Evolutionary conservation across 2,113 vertebrate species (phyloP), one percentile per base, ranked within the genome.

Genomic region (Scartelaos histophorus): DNA sequence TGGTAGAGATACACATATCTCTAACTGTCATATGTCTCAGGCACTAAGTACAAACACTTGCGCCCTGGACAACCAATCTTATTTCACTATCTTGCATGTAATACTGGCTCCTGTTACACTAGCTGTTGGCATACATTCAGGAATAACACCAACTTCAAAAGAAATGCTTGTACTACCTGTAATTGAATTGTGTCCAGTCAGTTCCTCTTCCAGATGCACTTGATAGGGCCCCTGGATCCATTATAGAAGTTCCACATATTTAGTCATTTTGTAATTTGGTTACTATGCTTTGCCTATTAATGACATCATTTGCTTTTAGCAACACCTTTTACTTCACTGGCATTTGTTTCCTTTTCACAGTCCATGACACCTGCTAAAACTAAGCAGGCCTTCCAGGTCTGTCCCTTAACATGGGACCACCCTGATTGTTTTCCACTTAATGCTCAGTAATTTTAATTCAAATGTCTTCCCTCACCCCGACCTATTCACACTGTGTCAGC

Each of bases 81-180:
- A 75, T 69, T 47, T 69, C 67, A 54, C 15, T 60, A 19, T 76
- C 45, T 71, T 47, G 29, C 4, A 29, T 29, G 29, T 29, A 29
- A 57, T 16, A 54, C 72, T 61, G 47, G 34, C 29, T 72, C 34
- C 51, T 56, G 71, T 35, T 13, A 34, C 74, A 70, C 71, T 78
- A 51, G 57, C 67, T 25, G 69, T 75, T 82, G 79, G 84, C 84
- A 47, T 15, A 21, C n/a, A 46, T 74, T 70, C 82, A 78, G 4
- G 74, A 62, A 67, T 71, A 74, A 80, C 49, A 29, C 21, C 65
- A 69, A 29, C 64, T 69, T 19, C 72, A 51, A 64, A 47, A 43
- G 38, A 10, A 10, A 43, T 10, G 7, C 38, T 51, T 17, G 16
- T 19, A 49, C 13, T 49, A 49, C 47, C 47, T 49, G 47, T 49